Conservation (phyloP, 2,797 vertebrate genomes). For the Rhinophrynus dorsalis region DNA sequence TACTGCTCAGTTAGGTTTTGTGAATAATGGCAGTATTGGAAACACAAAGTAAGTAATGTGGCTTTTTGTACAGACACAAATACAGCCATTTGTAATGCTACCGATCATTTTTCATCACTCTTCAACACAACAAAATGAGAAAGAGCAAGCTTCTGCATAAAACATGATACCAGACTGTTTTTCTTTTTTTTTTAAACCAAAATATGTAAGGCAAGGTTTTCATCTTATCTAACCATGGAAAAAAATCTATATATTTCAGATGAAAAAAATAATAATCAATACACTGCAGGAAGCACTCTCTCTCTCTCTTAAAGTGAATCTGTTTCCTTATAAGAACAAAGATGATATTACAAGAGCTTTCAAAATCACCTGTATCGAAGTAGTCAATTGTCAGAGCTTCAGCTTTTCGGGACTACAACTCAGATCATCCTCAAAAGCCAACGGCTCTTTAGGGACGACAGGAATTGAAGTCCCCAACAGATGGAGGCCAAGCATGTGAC, state of each 20-base stretch:
- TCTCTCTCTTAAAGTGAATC: too few species aligned
- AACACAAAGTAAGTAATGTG: slow-evolving; percentile 38
- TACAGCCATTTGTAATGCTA: slow-evolving; percentile 34
- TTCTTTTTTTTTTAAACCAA: not conserved
- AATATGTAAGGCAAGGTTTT: not conserved
- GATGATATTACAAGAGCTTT: too few species aligned
- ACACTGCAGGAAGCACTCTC: too few species aligned
- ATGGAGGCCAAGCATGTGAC: too few species aligned
- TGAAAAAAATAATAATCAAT: not conserved
- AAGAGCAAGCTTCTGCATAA: slow-evolving; percentile 28
- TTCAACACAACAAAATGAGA: slow-evolving; percentile 3
- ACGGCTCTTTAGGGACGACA: too few species aligned
- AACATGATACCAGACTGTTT: slow-evolving; percentile 24
- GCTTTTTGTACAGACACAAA: slow-evolving; percentile 27
- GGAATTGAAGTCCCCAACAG: too few species aligned
- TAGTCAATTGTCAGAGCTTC: too few species aligned
- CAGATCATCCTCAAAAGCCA: too few species aligned
- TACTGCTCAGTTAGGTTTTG: not conserved
- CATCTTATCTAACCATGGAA: not conserved
- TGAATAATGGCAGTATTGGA: slow-evolving; percentile 15
- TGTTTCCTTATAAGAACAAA: too few species aligned
- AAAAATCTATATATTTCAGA: not conserved
- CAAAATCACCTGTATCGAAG: too few species aligned
- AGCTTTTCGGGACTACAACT: too few species aligned
- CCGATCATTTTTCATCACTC: slow-evolving; percentile 25